Percentiles rank a stretch among this genome's conserved stretches.
phyloP scores from a whole-genome alignment of 2,797 vertebrate genomes.

The Brachymystax lenok region DNA sequence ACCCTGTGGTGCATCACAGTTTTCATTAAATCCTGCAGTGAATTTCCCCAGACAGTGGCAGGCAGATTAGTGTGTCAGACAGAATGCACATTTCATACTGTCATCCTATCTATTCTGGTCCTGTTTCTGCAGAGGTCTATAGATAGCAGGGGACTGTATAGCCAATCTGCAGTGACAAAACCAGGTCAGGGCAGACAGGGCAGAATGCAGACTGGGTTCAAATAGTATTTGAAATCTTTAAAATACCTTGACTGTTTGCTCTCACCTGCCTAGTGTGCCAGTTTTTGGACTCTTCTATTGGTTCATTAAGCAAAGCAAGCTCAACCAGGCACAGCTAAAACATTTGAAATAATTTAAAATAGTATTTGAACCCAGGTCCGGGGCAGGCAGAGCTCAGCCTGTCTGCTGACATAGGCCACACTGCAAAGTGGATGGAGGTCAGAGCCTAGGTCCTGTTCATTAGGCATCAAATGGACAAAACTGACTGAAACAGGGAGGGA shows the following conservation, averaged over 20 bases:
- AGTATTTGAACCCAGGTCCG: slow-evolving; percentile 28
- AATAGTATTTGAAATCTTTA: neutral
- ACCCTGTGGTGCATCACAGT: neutral
- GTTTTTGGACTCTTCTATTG: too few species aligned
- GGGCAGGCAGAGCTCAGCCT: neutral
- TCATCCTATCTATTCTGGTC: slow-evolving; percentile 6
- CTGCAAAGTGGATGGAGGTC: too few species aligned
- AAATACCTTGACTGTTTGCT: too few species aligned
- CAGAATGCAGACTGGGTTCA: neutral
- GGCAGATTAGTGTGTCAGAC: slow-evolving; percentile 16
- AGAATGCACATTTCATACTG: slow-evolving; percentile 7
- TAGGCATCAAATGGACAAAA: neutral
- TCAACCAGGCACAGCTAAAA: too few species aligned
- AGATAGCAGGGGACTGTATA: slow-evolving; percentile 10
- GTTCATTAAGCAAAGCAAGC: too few species aligned
- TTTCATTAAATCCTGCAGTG: neutral
- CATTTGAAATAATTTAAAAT: too few species aligned
- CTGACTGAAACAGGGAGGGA: neutral
- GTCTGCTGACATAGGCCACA: too few species aligned
- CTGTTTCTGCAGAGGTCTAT: slow-evolving; percentile 4
- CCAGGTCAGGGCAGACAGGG: slow-evolving; percentile 27
- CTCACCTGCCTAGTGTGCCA: too few species aligned
- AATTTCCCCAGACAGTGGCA: neutral
- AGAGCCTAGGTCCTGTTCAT: too few species aligned
- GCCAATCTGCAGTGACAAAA: slow-evolving; percentile 26